Evolutionary conservation across 2,797 vertebrate species (phyloP).

Genomic region (Diplodus puntazzo): DNA sequence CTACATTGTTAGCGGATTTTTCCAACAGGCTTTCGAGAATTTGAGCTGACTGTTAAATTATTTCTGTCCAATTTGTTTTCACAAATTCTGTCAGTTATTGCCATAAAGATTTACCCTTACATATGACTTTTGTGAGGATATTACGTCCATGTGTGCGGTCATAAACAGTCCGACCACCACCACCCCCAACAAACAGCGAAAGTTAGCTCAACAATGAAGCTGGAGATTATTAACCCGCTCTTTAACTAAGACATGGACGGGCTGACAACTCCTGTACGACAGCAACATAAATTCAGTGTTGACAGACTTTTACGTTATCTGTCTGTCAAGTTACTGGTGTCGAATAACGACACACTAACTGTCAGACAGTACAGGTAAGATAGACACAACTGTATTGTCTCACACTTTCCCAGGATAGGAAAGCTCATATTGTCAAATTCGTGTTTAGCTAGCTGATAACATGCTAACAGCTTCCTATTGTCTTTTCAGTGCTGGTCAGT

Average conservation of each 20-base stretch:
- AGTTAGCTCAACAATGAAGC: neutral
- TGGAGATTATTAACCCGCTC: slow-evolving; percentile 49
- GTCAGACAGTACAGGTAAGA: slow-evolving; percentile 92
- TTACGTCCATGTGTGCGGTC: slow-evolving; percentile 1
- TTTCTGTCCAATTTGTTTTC: fast-evolving
- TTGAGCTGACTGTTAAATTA: fast-evolving
- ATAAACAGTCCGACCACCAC: slow-evolving; percentile 38
- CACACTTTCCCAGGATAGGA: neutral
- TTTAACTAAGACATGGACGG: slow-evolving; percentile 74
- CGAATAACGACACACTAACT: slow-evolving; percentile 68
- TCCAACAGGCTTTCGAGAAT: fast-evolving
- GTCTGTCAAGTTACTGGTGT: slow-evolving; percentile 75
- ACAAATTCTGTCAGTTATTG: neutral
- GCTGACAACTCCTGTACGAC: slow-evolving; percentile 79
- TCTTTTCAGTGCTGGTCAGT: slow-evolving; percentile 89
- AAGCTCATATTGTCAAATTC: neutral
- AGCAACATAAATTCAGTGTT: slow-evolving; percentile 85
- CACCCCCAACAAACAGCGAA: neutral
- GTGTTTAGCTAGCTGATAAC: neutral
- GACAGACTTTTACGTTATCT: slow-evolving; percentile 86
- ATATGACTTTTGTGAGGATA: neutral
- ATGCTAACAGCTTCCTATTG: neutral
- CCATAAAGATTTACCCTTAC: neutral
- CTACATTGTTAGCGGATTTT: neutral
- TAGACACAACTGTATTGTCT: neutral